Base-by-base conservation (phyloP, 1,140 invertebrate genomes). In the Phenacoccus solenopsis region DNA sequence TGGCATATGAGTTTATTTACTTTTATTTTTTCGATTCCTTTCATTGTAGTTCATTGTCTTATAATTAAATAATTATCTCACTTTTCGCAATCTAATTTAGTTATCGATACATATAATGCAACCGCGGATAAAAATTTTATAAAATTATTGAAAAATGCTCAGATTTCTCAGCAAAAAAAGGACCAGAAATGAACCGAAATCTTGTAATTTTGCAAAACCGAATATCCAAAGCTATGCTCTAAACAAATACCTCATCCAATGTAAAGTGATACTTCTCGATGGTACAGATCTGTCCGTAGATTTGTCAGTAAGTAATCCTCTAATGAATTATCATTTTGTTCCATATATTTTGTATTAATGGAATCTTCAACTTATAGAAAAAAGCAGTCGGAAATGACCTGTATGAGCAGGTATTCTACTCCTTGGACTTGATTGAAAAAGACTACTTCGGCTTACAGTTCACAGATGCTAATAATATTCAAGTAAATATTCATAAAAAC, bases 401-500 rank as follows among this genome's bases (percentile, higher is more conserved):
- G 24, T 94, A 96, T 76, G 94, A 98, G 77, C 93, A 97, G 82
- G 94, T 98, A 0, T 97, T 98, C 81, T 97, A 97, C 81, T 91
- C 93, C 49, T 81, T 98, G 76, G 96, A 98, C 79, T 83, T 99
- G 61, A 94, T 98, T 73, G 98, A 99, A 79, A 98, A 96, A 79
- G 97, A 99, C 81, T 99, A 99, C 79, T 99, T 99, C 85, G 97
- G 96, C 13, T 81, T 99, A 24, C 96, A 98, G 79, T 99, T 91
- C 77, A 98, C 94, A 24, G 97, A 99, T 80, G 89, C 89, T 24
- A 94, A 94, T 79, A 91, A 94, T 84, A 91, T 94, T 0, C 78
- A 81, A 76, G 80, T 82, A 76, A 74, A n/a, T 49, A 16, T 49
- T 9, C 20, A 16, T n/a, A 49, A 49, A 16, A 16, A n/a, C 30